Evolutionary conservation across 2,797 vertebrate species (phyloP), one percentile per base, ranked within the genome.

Genomic region (Microctenopoma stevenorrisi): DNA sequence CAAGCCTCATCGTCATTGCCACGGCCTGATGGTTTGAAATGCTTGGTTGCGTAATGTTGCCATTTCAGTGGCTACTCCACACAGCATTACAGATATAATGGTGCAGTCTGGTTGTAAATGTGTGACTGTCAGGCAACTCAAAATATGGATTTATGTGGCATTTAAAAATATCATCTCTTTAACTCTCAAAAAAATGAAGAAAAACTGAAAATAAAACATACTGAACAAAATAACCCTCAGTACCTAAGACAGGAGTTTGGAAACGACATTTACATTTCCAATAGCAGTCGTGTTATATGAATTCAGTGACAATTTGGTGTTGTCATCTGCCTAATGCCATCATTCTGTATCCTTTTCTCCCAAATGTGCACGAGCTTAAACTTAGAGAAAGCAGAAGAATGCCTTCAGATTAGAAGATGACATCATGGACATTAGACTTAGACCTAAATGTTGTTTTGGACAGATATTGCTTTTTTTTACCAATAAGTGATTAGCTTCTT

Each of bases 1-100:
- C 82, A 74, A 82, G 86, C 76, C 79, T 88, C 79, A 84, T 86
- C 86, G 89, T 87, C 70, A 70, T 54, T 85, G 85, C 85, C 85
- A 86, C 77, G 86, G 82, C 84, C 78, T 79, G 81, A 84, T 83
- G 87, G 71, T 79, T 80, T 78, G 79, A 78, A 81, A 84, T 83
- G 79, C 69, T 84, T 63, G 18, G 55, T 73, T 14, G 12, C 71
- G 81, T 85, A 80, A 86, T 78, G 68, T 53, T 74, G 66, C 69
- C 78, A 72, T 82, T 81, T 80, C 81, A 53, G 49, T 56, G 46
- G 64, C 63, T 68, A 69, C 78, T 81, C 64, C 62, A 51, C 66
- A 58, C 57, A 66, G 57, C 33, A 33, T 51, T 75, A 54, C 56
- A 42, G 78, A 62, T 54, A 51, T 62, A 56, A 73, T 79, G 60